phyloP scores from a whole-genome alignment of 2,888 invertebrate genomes.

The Leptothorax acervorum region DNA sequence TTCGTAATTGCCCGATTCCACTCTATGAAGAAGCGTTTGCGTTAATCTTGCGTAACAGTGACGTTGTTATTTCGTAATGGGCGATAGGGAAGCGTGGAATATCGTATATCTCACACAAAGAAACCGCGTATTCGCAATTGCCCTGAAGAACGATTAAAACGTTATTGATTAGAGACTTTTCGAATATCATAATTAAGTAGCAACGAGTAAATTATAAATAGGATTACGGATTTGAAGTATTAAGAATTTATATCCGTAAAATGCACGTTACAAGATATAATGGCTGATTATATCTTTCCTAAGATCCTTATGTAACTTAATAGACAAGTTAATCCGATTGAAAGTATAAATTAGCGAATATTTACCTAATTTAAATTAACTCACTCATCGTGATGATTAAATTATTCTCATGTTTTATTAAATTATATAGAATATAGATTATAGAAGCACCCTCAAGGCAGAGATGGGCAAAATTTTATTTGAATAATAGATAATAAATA shows the following conservation, averaged over 20 bases:
- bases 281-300: background rate
- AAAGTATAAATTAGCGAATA: background rate
- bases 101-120: background rate
- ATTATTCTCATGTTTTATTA: background rate
- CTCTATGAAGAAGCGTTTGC: background rate
- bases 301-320: background rate
- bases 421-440: background rate
- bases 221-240: background rate
- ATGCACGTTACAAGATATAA: background rate
- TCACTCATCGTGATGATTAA: background rate
- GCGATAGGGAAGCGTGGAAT: background rate
- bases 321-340: background rate
- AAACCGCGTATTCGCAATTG: background rate
- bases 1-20: background rate
- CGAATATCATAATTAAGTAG: background rate
- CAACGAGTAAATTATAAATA: background rate
- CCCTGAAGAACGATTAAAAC: background rate
- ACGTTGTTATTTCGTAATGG: background rate
- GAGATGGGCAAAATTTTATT: too few species aligned
- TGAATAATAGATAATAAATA: too few species aligned
- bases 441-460: background rate
- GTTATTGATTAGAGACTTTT: background rate
- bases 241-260: background rate
- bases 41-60: slow-evolving; percentile 1
- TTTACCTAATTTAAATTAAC: background rate